Conservation (phyloP, 92 coral and sea anemone species). For the Porites rus region DNA sequence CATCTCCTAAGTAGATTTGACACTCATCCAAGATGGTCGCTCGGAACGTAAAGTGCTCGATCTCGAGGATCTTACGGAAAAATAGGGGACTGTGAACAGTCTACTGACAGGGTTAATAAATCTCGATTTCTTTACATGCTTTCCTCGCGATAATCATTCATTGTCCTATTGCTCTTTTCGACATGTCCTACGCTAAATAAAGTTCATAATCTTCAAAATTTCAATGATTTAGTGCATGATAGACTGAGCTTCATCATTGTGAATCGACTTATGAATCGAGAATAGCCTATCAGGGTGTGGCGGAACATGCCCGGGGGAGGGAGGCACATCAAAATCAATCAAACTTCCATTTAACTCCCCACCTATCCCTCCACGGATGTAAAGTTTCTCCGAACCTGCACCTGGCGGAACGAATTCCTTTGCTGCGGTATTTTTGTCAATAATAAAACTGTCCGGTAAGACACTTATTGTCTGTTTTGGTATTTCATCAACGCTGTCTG, state of each 20-base stretch:
- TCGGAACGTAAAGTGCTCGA: too few species aligned
- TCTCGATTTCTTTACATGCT: too few species aligned
- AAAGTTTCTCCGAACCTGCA: background rate
- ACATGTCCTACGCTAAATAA: too few species aligned
- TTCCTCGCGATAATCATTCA: too few species aligned
- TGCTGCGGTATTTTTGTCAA: background rate
- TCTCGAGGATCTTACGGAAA: too few species aligned
- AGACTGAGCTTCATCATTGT: constrained; percentile 28
- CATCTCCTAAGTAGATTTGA: too few species aligned
- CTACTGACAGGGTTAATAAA: too few species aligned
- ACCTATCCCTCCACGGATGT: background rate
- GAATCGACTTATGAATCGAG: constrained; percentile 37
- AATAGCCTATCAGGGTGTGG: constrained; percentile 54
- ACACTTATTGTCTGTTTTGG: background rate
- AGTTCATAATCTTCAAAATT: background rate
- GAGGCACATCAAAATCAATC: constrained; percentile 51
- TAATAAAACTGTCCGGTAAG: background rate
- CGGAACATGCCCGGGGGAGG: constrained; percentile 68
- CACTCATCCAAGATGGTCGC: too few species aligned
- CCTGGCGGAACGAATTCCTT: background rate
- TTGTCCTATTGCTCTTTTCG: too few species aligned
- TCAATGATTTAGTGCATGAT: background rate
- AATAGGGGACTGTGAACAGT: too few species aligned
- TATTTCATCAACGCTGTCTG: background rate
- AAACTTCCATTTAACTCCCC: constrained; percentile 8